Percentiles rank a stretch among this genome's conserved stretches.
phyloP scores from a whole-genome alignment of 2,797 vertebrate genomes.

The Sebastes vulpes region DNA sequence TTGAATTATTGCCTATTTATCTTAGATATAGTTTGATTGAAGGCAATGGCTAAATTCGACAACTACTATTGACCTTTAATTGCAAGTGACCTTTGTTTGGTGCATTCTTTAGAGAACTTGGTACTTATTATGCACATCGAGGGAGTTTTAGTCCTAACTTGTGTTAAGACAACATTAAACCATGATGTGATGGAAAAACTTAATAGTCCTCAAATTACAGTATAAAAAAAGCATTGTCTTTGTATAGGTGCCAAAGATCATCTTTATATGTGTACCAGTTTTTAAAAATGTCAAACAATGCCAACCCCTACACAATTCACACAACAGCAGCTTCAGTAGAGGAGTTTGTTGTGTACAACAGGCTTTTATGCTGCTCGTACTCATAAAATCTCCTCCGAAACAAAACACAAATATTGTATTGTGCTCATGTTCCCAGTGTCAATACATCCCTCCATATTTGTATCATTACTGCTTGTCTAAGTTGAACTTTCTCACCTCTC shows the following conservation, averaged over 20 bases:
- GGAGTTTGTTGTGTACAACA: not conserved
- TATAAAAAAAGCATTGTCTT: not conserved
- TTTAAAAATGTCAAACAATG: not conserved
- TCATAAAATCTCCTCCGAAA: not conserved
- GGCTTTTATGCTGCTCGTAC: not conserved
- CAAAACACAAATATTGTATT: not conserved
- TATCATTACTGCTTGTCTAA: slow-evolving; percentile 5
- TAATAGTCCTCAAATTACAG: not conserved
- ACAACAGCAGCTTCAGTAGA: not conserved
- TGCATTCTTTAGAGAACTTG: not conserved
- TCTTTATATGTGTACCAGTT: not conserved
- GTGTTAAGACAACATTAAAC: not conserved
- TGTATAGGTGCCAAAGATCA: not conserved
- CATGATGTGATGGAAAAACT: not conserved
- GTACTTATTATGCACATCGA: not conserved
- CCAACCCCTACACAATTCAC: not conserved
- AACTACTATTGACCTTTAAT: not conserved
- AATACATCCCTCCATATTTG: not conserved
- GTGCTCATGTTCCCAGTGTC: not conserved
- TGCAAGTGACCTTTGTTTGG: not conserved
- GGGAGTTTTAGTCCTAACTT: not conserved
- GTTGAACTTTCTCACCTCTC: not conserved
- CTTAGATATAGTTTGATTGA: not conserved
- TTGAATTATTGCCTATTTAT: not conserved
- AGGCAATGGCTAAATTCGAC: not conserved